Conservation (phyloP, 2,888 invertebrate genomes). For the Caenorhabditis sulstoni region DNA sequence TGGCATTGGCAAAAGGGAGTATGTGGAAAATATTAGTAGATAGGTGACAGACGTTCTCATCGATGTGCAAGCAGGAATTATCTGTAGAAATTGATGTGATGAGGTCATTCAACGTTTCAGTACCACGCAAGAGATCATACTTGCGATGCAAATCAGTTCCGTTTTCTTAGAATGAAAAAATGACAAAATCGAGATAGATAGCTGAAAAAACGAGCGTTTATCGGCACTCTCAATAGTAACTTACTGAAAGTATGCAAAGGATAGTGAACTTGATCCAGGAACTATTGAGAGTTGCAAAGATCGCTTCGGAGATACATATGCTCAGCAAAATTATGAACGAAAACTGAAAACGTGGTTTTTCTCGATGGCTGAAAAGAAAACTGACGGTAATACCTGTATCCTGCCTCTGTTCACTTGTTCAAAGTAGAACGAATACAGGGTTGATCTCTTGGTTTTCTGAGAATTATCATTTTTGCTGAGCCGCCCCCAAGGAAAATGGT, state of each 20-base stretch:
- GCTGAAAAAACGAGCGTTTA: too few relatives aligned
- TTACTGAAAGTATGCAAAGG: conserved; percentile 52
- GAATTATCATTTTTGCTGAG: conserved; percentile 38
- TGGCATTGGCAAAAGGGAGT: conserved; percentile 76
- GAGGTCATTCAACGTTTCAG: not conserved
- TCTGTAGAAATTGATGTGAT: conserved; percentile 46
- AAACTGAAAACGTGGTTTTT: conserved; percentile 23
- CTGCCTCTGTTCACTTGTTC: conserved; percentile 71
- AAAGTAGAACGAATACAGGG: conserved; percentile 70
- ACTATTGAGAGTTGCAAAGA: conserved; percentile 27
- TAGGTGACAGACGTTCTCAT: conserved; percentile 67
- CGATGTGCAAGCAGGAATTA: conserved; percentile 63
- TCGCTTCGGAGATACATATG: conserved; percentile 52
- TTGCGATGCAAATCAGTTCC: conserved; percentile 59
- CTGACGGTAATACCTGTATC: conserved; percentile 61
- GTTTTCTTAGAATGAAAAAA: conserved; percentile 62
- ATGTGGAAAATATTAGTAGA: conserved; percentile 74
- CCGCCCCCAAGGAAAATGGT: conserved; percentile 57
- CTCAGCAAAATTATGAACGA: conserved; percentile 51
- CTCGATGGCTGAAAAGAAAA: not conserved
- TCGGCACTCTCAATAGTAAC: not conserved
- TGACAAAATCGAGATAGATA: conserved; percentile 44
- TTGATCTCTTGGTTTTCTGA: conserved; percentile 48
- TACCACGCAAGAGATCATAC: conserved; percentile 61
- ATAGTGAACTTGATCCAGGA: conserved; percentile 46